Percentiles rank a stretch among this genome's conserved stretches.
Evolutionary conservation across 2,113 vertebrate genomes (phyloP).

Genomic region (Laticauda laticaudata): DNA sequence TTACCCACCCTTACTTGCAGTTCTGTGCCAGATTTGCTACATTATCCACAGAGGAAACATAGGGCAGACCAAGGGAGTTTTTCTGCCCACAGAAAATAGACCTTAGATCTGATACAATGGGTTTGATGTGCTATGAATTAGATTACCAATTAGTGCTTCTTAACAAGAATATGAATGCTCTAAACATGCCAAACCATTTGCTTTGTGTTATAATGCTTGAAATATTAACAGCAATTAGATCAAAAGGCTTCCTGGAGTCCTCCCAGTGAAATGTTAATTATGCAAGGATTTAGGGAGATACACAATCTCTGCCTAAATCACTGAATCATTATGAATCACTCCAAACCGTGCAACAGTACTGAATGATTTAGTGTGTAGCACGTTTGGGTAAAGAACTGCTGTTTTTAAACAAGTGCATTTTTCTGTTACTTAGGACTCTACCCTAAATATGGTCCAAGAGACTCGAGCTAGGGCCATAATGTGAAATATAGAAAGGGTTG

Average conservation of each 20-base stretch:
- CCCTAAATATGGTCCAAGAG: background rate
- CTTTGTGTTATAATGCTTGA: slow-evolving; percentile 5
- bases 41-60: background rate
- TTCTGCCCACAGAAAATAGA: background rate
- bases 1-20: background rate
- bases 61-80: background rate
- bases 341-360: background rate
- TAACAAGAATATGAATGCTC: background rate
- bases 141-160: background rate
- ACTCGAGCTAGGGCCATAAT: background rate
- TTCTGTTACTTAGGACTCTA: background rate
- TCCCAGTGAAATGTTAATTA: slow-evolving; percentile 17
- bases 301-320: background rate
- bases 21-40: background rate
- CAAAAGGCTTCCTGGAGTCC: slow-evolving; percentile 1
- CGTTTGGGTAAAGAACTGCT: background rate
- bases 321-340: background rate
- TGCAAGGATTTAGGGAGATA: background rate
- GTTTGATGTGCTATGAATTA: background rate
- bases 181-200: background rate
- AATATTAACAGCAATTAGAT: slow-evolving; percentile 16
- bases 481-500: background rate
- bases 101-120: background rate
- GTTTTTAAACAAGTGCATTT: background rate
- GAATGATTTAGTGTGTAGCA: background rate